Conservation (phyloP, 2,888 invertebrate genomes). For the Apamea sordens region DNA sequence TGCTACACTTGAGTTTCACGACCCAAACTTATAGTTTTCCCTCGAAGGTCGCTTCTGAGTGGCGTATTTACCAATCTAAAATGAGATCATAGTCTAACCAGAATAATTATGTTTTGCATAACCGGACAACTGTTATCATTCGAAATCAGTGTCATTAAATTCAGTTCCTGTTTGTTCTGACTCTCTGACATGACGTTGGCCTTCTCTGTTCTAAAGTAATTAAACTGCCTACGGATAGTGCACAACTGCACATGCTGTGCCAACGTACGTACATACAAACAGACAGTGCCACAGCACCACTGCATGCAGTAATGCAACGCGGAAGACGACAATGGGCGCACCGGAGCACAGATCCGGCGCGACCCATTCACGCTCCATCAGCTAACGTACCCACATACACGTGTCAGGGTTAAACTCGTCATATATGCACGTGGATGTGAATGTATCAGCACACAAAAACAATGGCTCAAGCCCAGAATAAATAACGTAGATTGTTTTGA, state of each 20-base stretch:
- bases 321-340: slow-evolving; percentile 86
- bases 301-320: slow-evolving; percentile 74
- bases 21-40: slow-evolving; percentile 31
- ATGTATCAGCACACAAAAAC: slow-evolving; percentile 44
- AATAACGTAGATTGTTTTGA: slow-evolving; percentile 63
- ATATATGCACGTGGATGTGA: slow-evolving; percentile 45
- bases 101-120: neutral
- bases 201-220: slow-evolving; percentile 37
- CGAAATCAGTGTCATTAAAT: slow-evolving; percentile 26
- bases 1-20: slow-evolving; percentile 31
- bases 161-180: slow-evolving; percentile 27
- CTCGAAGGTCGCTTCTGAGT: neutral
- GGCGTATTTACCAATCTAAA: slow-evolving; percentile 20
- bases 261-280: slow-evolving; percentile 4
- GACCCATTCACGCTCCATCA: slow-evolving; percentile 86
- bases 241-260: slow-evolving; percentile 9
- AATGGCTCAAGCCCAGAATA: slow-evolving; percentile 41
- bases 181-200: slow-evolving; percentile 19
- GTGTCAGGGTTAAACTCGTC: slow-evolving; percentile 69
- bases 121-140: neutral
- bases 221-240: slow-evolving; percentile 28
- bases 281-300: slow-evolving; percentile 25
- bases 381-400: slow-evolving; percentile 70
- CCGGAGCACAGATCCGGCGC: slow-evolving; percentile 85
- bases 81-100: neutral